Base-by-base conservation (phyloP, 2,797 vertebrate genomes). In the Micropoecilia bifurca region DNA sequence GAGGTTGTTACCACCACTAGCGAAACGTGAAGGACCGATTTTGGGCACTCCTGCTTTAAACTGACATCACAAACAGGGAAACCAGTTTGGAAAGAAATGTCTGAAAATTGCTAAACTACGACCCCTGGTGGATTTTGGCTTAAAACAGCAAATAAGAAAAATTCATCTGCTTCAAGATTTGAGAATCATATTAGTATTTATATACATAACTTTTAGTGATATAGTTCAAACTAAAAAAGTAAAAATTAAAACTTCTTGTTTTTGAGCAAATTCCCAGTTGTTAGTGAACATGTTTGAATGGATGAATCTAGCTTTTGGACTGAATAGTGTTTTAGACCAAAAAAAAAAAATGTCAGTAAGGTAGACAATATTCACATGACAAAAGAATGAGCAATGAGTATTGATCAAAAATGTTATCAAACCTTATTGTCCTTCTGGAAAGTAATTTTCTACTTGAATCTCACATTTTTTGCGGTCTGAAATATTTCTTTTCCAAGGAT, bases 121-220 rank as follows among this genome's bases (percentile, higher is more conserved):
- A 47, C 77, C 48, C 50, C 82, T 82, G 73, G 82, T 14, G 77
- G 43, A 71, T 1, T 16, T 28, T 0, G 1, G 25, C 25, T 46
- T n/a, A 0, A 71, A 25, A 18, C 1, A 16, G 6, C 36, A 45
- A 28, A 46, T 3, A 3, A 66, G 1, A 13, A 68, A 43, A 66
- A 36, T 20, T 2, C 14, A 66, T 68, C 8, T 28, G n/a, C 13
- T 1, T 43, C 63, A 25, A 12, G 3, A 41, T 25, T 22, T 25
- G 36, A 41, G 36, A 68, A 41, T 39, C 39, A 33, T 28, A 16
- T 53, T 14, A 68, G 0, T 20, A 18, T 25, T 41, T 28, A 22
- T 41, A 22, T 0, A 2, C 8, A 28, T 13, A 1, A 28, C n/a
- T 28, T 12, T n/a, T 2, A 45, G 12, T 22, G 4, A 16, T 45